phyloP scores from a whole-genome alignment of 2,113 vertebrate species.

The Picathartes gymnocephalus region DNA sequence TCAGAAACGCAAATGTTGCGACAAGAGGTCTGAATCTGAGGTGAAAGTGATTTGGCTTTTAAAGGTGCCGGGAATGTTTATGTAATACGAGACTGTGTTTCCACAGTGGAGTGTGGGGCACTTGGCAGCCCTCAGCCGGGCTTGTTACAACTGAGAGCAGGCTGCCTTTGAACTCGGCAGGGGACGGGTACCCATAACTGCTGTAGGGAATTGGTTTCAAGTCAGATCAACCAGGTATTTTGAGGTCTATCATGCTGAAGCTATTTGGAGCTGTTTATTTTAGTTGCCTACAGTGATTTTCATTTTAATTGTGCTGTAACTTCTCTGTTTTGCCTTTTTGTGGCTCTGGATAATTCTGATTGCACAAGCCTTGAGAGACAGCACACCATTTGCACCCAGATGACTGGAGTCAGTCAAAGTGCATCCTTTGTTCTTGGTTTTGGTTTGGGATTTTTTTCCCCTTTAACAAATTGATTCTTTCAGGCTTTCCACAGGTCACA shows the following conservation, averaged over 20 bases:
- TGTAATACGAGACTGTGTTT: conserved; percentile 46
- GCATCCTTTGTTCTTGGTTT: conserved; percentile 5
- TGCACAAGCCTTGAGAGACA: neutral
- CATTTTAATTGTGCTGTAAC: conserved; percentile 49
- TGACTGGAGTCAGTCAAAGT: conserved; percentile 11
- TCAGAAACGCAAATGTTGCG: neutral
- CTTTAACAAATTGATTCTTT: conserved; percentile 17
- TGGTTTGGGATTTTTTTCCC: neutral
- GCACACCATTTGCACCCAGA: neutral
- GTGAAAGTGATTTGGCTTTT: conserved; percentile 47
- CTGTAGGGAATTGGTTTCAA: conserved; percentile 54
- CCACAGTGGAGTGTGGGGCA: conserved; percentile 46
- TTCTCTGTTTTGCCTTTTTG: conserved; percentile 12
- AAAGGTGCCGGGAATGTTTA: conserved; percentile 25
- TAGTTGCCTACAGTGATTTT: conserved; percentile 37
- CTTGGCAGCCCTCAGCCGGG: conserved; percentile 52
- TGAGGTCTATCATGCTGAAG: conserved; percentile 1
- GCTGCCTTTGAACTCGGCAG: conserved; percentile 72
- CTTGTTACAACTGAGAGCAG: conserved; percentile 42
- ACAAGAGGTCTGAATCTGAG: neutral
- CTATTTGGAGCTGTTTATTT: conserved; percentile 43
- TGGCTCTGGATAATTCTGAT: conserved; percentile 4
- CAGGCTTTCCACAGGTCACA: neutral
- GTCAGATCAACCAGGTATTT: conserved; percentile 62
- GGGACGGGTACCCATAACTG: conserved; percentile 39